Evolutionary conservation across 2,888 invertebrate species (phyloP), one percentile per base, ranked within the genome.

Genomic region (Eristalis tenax): DNA sequence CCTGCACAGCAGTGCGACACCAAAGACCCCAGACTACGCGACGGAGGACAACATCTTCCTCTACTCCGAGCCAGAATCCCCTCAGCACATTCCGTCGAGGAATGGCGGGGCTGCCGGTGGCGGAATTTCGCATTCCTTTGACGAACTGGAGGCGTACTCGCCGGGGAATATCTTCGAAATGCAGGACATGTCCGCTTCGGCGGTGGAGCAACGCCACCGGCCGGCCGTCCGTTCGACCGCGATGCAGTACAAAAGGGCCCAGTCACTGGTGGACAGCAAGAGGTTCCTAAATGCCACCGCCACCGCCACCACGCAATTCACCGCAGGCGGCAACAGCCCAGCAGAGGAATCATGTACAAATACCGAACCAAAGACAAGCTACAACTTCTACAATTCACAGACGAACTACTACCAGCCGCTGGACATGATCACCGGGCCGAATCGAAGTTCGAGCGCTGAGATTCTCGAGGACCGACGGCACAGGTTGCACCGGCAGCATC

Each of bases 21-120:
- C 92, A 65, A 92, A 92, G 88, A 92, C 93, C 0, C 93, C 93
- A 0, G 93, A 92, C 56, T 93, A 92, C 64, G 90, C 90, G 23
- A 91, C 91, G 0, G 93, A 92, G 83, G 92, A 93, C 74, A 91
- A 90, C 83, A 91, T 92, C 22, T 93, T 92, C 69, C 89, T 92
- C 3, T 93, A 92, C 61, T 92, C 93, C 0, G 92, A 92, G 2
- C 92, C 93, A 6, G 93, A 92, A 22, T 91, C 92, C 3, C 90
- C 91, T 0, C 85, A 88, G 61, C 82, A 87, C 65, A 74, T 83
- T n/a, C 75, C 89, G 59, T 80, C 69, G 2, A 35, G 78, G 11
- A 13, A n/a, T n/a, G n/a, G 59, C 26, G 22, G 57, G 28, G 63
- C 83, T 28, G 71, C 64, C 40, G 83, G 70, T 61, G 79, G 63